A percentile compares a stretch with the other conserved stretches of the same genome.
Conservation (phyloP, 2,113 vertebrate species). For the Panurus biarmicus region DNA sequence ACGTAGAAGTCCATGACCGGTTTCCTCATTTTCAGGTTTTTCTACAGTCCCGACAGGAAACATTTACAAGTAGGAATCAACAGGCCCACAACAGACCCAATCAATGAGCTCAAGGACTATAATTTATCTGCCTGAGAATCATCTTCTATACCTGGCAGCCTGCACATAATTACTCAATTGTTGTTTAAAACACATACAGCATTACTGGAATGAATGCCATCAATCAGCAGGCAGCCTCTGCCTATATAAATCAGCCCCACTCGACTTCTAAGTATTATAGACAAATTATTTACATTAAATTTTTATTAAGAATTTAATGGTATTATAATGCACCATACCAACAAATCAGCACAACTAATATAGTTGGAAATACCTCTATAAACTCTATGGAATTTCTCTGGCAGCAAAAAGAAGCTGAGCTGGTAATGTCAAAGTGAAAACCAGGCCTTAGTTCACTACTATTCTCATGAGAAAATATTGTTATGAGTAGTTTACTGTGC, state of each 20-base stretch:
- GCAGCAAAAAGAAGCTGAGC: slow-evolving; percentile 44
- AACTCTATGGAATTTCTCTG: neutral
- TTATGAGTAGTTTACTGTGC: slow-evolving; percentile 12
- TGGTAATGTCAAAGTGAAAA: slow-evolving; percentile 25
- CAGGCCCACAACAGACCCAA: neutral
- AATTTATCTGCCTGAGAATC: slow-evolving; percentile 4
- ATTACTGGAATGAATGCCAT: slow-evolving; percentile 23
- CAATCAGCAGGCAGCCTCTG: slow-evolving; percentile 12
- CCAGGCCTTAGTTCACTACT: slow-evolving; percentile 25
- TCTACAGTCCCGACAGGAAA: neutral
- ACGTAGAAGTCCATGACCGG: neutral
- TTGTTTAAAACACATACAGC: slow-evolving; percentile 42
- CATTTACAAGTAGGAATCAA: neutral
- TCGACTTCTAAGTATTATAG: neutral
- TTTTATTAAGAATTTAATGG: slow-evolving; percentile 18
- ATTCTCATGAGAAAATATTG: slow-evolving; percentile 1
- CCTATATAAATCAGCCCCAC: neutral
- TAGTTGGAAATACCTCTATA: neutral
- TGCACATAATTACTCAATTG: slow-evolving; percentile 16
- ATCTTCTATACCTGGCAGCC: neutral
- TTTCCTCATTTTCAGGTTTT: neutral
- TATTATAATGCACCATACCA: neutral
- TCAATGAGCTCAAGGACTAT: slow-evolving; percentile 10
- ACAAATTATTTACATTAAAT: neutral
- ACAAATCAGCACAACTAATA: slow-evolving; percentile 1